phyloP scores from a whole-genome alignment of 2,888 invertebrate species.

The Pristionchus exspectatus region DNA sequence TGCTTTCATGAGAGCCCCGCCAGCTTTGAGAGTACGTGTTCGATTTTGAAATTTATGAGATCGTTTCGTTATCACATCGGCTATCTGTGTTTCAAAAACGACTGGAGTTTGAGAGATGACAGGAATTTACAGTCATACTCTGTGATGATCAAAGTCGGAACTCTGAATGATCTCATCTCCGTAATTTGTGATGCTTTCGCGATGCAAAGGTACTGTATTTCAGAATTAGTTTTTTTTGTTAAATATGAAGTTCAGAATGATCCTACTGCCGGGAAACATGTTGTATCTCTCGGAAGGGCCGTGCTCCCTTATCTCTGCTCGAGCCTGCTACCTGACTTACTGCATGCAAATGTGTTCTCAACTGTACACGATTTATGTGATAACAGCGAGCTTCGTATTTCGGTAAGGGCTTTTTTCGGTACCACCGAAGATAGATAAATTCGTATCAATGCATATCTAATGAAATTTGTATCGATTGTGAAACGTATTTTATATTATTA shows the following conservation, averaged over 20 bases:
- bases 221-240: not conserved
- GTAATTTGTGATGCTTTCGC: not conserved
- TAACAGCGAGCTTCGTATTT: not conserved
- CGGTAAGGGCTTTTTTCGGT: not conserved
- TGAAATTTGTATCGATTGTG: too few relatives aligned
- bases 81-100: too few relatives aligned
- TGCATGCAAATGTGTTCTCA: not conserved
- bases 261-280: not conserved
- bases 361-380: not conserved
- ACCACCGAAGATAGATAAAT: too few relatives aligned
- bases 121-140: not conserved
- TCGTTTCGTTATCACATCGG: too few relatives aligned
- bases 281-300: not conserved
- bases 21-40: not conserved
- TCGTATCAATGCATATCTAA: too few relatives aligned
- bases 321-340: not conserved
- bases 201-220: not conserved
- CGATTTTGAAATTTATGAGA: too few relatives aligned
- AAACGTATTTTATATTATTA: too few relatives aligned
- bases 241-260: not conserved
- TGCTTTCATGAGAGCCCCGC: not conserved
- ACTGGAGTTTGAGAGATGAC: too few relatives aligned
- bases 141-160: not conserved
- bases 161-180: not conserved
- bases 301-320: not conserved